Base-by-base conservation (phyloP, 2,888 invertebrate genomes). In the Exephanes ischioxanthus region DNA sequence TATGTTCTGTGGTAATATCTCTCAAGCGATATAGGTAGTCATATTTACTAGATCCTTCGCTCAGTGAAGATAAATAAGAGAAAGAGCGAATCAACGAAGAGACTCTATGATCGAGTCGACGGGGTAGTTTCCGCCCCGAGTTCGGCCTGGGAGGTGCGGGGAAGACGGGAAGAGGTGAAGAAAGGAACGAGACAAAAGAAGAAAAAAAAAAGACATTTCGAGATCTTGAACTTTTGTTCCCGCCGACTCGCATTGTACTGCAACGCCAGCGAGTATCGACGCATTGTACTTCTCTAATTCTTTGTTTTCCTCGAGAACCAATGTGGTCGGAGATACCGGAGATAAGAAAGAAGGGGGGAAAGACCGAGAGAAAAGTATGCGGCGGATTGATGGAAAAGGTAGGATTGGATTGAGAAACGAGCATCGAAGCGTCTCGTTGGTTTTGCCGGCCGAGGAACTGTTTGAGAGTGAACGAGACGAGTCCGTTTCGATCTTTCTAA, bases 261-360 rank as follows among this genome's bases (percentile, higher is more conserved):
- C 22, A 58, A 41, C 41, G 11, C 26, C 37, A 22, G 33, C 53
- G n/a, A 71, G 53, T 72, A 22, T 26, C 22, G 19, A 11, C 55
- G 55, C 41, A 72, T 55, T 58, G 19, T 6, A 37, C n/a, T 33
- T 19, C 22, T 72, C 48, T 66, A 66, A 53, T 45, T 67, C 16
- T 66, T 67, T 30, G 26, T 75, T 71, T 53, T 45, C 22, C 33
- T 30, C 45, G 30, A 66, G n/a, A 68, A 81, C 22, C 45, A 81
- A 68, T 61, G 9, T 33, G 37, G 45, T n/a, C 11, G 61, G 3
- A 45, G 26, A 72, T 51, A 45, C 22, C 14, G 41, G 37, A 55
- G 55, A 55, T 22, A 22, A 19, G 19, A 63, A 7, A 22, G 33
- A 45, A 33, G 9, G 71, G 53, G 0, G 3, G n/a, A 37, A 9